phyloP scores from a whole-genome alignment of 64 coral and sea anemone genomes.

The Montipora sp. region DNA sequence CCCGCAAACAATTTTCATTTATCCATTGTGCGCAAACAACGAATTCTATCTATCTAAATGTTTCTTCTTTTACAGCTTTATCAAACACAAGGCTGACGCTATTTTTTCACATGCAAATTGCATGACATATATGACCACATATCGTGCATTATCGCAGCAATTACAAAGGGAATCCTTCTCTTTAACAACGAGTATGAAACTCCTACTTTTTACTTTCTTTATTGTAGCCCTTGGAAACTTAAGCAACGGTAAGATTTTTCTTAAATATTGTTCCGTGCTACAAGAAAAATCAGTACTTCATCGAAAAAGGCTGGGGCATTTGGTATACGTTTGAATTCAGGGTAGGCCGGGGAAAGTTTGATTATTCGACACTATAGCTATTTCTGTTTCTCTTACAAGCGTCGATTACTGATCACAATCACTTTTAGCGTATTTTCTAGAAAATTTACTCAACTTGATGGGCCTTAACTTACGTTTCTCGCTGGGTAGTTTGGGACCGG shows the following conservation, averaged over 20 bases:
- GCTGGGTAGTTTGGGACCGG: no score
- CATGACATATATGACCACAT: background rate
- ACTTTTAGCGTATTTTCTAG: no score
- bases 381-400: no score
- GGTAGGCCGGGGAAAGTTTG: no score
- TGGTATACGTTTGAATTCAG: no score
- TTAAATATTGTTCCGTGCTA: no score
- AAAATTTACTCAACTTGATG: no score
- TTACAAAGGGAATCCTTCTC: background rate
- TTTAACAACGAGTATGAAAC: background rate
- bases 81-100: background rate
- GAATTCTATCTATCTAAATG: background rate
- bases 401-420: no score
- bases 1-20: background rate
- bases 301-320: no score
- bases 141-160: background rate
- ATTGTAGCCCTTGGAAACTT: background rate
- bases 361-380: no score
- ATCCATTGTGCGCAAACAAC: background rate
- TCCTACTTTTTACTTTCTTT: background rate
- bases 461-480: no score
- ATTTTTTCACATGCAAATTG: background rate
- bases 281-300: no score
- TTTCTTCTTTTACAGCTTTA: background rate
- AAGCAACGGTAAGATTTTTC: slow-evolving; percentile 8